A percentile compares a stretch with the other conserved stretches of the same genome.
Evolutionary conservation across 2,113 vertebrate species (phyloP).

Genomic region (Protobothrops mucrosquamatus): DNA sequence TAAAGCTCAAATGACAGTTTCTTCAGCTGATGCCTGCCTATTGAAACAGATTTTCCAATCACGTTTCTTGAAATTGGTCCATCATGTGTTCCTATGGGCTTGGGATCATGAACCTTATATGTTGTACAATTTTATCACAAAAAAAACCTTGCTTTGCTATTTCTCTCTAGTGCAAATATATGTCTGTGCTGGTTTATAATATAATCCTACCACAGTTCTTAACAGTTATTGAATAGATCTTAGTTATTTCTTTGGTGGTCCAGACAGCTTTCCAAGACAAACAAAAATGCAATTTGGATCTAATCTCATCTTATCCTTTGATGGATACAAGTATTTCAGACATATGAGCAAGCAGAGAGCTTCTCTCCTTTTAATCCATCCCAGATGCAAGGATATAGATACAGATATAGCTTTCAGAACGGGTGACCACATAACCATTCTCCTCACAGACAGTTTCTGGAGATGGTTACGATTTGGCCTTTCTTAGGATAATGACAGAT

Average conservation of each 20-base stretch:
- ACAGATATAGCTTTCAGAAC: neutral
- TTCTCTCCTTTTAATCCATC: neutral
- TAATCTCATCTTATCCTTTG: neutral
- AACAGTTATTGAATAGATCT: neutral
- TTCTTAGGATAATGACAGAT: neutral
- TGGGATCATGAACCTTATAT: neutral
- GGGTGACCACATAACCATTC: neutral
- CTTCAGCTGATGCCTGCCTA: neutral
- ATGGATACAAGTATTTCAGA: neutral
- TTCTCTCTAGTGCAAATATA: neutral
- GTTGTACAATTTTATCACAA: neutral
- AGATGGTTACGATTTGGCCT: neutral
- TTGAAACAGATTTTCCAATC: neutral
- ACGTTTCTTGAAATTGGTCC: neutral
- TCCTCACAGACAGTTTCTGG: neutral
- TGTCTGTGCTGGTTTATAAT: neutral
- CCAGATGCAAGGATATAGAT: neutral
- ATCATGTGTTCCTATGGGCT: fast-evolving
- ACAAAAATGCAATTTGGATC: neutral
- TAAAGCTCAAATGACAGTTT: neutral
- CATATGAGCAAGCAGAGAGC: conserved; percentile 19
- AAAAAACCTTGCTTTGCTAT: neutral
- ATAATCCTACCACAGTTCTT: neutral
- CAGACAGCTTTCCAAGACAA: neutral
- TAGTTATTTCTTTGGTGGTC: neutral